Base-by-base conservation (phyloP, 2,888 invertebrate genomes). In the Lampropteryx suffumata region DNA sequence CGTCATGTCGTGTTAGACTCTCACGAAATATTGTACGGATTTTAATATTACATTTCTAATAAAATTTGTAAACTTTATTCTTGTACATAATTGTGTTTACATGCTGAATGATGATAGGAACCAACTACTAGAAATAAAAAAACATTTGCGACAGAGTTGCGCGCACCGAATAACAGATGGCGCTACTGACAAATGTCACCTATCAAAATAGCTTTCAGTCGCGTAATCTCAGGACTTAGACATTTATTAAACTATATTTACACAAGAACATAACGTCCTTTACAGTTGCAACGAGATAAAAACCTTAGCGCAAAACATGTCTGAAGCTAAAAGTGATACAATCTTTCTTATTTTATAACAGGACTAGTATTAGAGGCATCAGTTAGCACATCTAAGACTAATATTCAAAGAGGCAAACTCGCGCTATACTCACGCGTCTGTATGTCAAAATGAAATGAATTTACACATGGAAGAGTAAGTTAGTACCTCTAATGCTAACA, bases 31-130 rank as follows among this genome's bases (percentile, higher is more conserved):
- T 4, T 24, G 1, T 26, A 36, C 8, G 5, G 9, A 36, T 36
- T 3, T 9, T 24, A 10, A 10, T 17, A 34, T 6, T 21, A n/a
- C 17, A 21, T 34, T n/a, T 33, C 6, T 17, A 34, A 21, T 21
- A 6, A 17, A 14, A 21, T 1, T 33, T 33, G 9, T 8, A 28
- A 39, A 39, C 29, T 11, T 40, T 35, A 35, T 29, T 29, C 17
- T 40, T 29, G 39, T 29, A 40, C 40, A 29, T 40, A 40, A 40
- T 40, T 40, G 21, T 9, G 30, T 30, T 10, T 36, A 5, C 33
- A 33, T 33, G 7, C 32, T 33, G 8, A 3, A 14, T 24, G 12
- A 12, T 6, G 13, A 30, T 6, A 21, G 34, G 14, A 17, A 35
- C 35, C 12, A 12, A 3, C 6, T 1, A 12, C 6, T 13, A 13